Evolutionary conservation across 1,140 invertebrate genomes (phyloP).

Genomic region (Tribolium castaneum): DNA sequence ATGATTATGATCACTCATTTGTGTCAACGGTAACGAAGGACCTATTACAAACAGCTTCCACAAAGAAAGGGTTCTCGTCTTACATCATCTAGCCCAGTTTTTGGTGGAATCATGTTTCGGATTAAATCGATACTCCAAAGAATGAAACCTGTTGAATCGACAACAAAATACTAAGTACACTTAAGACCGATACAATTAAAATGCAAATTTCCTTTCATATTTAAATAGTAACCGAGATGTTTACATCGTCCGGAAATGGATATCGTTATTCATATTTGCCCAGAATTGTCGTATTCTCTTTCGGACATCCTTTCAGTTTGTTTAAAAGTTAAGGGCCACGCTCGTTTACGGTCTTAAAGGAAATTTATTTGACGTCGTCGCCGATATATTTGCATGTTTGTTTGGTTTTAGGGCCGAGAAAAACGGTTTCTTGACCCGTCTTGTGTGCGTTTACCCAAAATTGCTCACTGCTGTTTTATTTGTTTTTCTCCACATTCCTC

Average conservation of each 20-base stretch:
- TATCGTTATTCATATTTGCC: slow-evolving; percentile 25
- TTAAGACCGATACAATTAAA: slow-evolving; percentile 6
- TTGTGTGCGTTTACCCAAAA: background rate
- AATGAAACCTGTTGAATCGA: slow-evolving; percentile 8
- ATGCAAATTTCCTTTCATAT: slow-evolving; percentile 15
- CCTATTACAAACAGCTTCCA: background rate
- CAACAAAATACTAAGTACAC: background rate
- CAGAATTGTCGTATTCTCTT: slow-evolving; percentile 1
- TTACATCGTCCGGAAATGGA: slow-evolving; percentile 17
- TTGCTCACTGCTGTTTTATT: slow-evolving; percentile 6
- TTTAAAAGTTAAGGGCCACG: slow-evolving; percentile 12
- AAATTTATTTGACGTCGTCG: slow-evolving; percentile 26
- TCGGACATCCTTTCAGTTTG: slow-evolving; percentile 4
- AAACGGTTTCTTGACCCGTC: slow-evolving; percentile 19
- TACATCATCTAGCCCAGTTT: background rate
- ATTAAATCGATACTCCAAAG: slow-evolving; percentile 9
- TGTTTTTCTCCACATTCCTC: background rate
- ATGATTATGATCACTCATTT: no score
- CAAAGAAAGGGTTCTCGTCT: background rate
- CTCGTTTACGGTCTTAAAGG: background rate
- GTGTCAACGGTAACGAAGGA: no score
- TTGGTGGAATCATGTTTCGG: background rate
- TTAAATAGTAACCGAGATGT: background rate
- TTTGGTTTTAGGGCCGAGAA: slow-evolving; percentile 24
- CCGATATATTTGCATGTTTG: slow-evolving; percentile 32